A percentile compares a stretch with the other conserved stretches of the same genome.
Evolutionary conservation across 2,113 vertebrate genomes (phyloP).

Genomic region (Sardina pilchardus): DNA sequence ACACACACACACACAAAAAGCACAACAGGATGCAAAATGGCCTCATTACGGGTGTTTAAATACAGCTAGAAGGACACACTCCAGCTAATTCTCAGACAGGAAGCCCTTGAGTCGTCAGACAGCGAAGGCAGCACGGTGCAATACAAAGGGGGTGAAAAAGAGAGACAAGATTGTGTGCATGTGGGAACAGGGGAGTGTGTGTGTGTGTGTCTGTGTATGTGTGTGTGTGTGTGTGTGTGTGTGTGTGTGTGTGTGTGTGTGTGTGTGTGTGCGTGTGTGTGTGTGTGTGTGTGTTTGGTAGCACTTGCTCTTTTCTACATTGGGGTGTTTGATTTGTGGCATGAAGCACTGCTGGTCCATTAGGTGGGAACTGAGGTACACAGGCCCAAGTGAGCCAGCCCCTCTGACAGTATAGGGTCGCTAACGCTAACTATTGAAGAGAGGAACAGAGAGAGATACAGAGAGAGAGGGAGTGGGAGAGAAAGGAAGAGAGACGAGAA

Average conservation of each 20-base stretch:
- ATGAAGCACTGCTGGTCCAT: not conserved
- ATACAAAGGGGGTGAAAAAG: no score
- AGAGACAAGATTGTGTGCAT: not conserved
- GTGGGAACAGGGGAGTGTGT: not conserved
- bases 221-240: no score
- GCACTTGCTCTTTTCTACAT: not conserved
- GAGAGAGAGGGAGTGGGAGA: conserved; percentile 3
- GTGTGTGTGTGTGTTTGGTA: not conserved
- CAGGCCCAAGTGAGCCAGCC: not conserved
- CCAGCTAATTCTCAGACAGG: not conserved
- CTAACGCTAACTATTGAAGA: not conserved
- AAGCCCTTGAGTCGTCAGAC: not conserved
- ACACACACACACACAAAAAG: no score
- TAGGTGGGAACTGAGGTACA: not conserved
- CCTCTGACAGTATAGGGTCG: not conserved
- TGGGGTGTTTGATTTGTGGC: not conserved
- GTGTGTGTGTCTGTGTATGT: no score
- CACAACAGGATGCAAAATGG: not conserved
- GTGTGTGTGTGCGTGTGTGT: no score
- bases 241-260: no score
- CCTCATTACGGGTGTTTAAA: not conserved
- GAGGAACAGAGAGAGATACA: not conserved
- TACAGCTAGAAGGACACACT: not conserved
- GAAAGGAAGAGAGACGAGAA: conserved; percentile 18
- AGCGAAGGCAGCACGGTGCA: not conserved